A percentile compares a stretch with the other conserved stretches of the same genome.
phyloP scores from a whole-genome alignment of 2,113 vertebrate genomes.

The Cryptoleucopteryx plumbea region DNA sequence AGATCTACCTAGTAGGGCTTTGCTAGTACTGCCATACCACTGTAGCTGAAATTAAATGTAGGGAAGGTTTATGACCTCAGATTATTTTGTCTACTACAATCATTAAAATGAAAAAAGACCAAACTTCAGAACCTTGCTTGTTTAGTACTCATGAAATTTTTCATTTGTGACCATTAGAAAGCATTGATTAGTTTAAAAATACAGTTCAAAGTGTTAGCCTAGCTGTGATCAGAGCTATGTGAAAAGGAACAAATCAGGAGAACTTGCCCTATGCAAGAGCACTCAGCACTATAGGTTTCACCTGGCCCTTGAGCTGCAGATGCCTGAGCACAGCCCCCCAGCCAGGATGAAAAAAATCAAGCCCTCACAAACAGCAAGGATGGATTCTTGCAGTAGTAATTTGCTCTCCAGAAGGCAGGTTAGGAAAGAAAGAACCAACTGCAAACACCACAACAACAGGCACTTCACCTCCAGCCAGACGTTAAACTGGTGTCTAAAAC shows the following conservation, averaged over 20 bases:
- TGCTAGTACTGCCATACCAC: background rate
- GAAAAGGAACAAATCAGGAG: background rate
- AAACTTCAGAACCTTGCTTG: background rate
- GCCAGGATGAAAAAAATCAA: background rate
- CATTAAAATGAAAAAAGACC: background rate
- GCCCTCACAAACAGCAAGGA: background rate
- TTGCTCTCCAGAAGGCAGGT: background rate
- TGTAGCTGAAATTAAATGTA: background rate
- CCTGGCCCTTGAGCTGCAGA: background rate
- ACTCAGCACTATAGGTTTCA: background rate
- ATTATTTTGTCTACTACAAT: background rate
- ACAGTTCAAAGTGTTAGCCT: background rate
- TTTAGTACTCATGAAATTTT: background rate
- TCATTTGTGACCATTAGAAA: background rate
- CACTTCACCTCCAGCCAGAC: background rate
- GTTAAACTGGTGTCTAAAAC: background rate
- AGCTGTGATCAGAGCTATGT: fast-evolving
- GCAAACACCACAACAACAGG: background rate
- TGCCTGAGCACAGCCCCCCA: background rate
- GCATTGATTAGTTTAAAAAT: background rate
- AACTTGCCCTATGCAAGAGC: background rate
- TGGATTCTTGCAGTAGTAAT: background rate
- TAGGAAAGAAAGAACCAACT: background rate
- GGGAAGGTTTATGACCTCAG: background rate
- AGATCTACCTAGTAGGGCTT: background rate